Percentiles rank a stretch among this genome's conserved stretches.
Conservation (phyloP, 2,888 invertebrate genomes). For the Miltochrista miniata region DNA sequence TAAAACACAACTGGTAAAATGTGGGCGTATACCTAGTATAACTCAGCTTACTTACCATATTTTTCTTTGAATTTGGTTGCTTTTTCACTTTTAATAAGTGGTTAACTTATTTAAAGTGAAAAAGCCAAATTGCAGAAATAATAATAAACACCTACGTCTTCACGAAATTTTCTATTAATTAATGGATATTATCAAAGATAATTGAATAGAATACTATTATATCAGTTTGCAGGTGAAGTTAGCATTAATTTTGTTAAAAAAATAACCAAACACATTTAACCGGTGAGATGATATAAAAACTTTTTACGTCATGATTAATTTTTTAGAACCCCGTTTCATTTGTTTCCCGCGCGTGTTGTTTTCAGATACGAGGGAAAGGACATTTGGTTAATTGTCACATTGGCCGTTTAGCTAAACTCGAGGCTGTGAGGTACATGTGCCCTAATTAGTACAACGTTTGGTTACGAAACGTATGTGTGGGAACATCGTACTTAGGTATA, state of each 20-base stretch:
- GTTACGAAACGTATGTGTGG: conserved; percentile 16
- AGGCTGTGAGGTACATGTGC: conserved; percentile 26
- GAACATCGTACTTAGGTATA: conserved; percentile 5
- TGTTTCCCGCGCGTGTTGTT: conserved; percentile 19
- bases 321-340: conserved; percentile 24
- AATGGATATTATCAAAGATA: too few species aligned
- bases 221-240: too few species aligned
- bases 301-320: conserved; percentile 11
- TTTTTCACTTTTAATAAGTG: too few species aligned
- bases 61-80: too few species aligned
- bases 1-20: too few species aligned
- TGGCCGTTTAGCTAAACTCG: conserved; percentile 26
- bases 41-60: too few species aligned
- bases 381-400: conserved; percentile 35
- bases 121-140: too few species aligned
- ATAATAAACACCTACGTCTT: too few species aligned
- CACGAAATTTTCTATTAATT: too few species aligned
- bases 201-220: not conserved
- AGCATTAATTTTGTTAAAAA: not conserved
- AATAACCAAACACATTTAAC: not conserved
- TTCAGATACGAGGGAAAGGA: conserved; percentile 24
- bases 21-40: too few species aligned
- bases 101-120: too few species aligned
- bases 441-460: conserved; percentile 40
- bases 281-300: not conserved